Base-by-base conservation (phyloP, 2,797 vertebrate species). In the Rhabdomys pumilio region DNA sequence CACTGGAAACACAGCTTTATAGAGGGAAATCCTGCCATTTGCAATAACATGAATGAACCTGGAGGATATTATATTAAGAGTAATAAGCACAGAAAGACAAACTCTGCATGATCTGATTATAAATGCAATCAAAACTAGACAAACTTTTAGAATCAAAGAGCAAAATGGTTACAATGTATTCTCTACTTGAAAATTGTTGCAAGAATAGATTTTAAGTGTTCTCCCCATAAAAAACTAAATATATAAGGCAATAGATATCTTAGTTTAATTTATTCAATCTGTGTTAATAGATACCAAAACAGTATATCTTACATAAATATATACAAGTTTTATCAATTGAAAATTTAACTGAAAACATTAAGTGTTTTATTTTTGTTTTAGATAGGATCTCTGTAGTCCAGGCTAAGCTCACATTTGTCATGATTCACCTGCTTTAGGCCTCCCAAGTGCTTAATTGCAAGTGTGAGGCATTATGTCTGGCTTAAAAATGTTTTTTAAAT, bases 401-500 rank as follows among this genome's bases (percentile, higher is more conserved):
- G 57, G 17, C 41, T 50, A 31, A 89, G 38, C 26, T 47, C 1
- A 17, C 1, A 34, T 13, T 63, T 77, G 57, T 77, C 15, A 14
- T 69, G 19, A 44, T 59, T 57, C 31, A 77, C 31, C 13, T 50
- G 12, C 73, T n/a, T 89, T 14, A 63, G 47, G 38, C 55, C 38
- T 61, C 29, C 6, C n/a, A 61, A 76, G 29, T 44, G 72, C 38
- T 89, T 59, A 59, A 29, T 47, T 57, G n/a, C 11, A 76, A 44
- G 55, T 47, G 41, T 61, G 57, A 76, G 44, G 7, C 19, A 89
- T 26, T 57, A 47, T 47, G 8, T 55, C 38, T 34, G 41, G 3
- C 41, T 75, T 89, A 34, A 87, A 94, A 90, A 34, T 19, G 53
- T 93, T 84, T 75, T 73, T 80, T 73, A 53, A 75, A 67, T 89